These are phyloP conservation scores for Aphelocoma coerulescens DNA, from an alignment of 2,113 vertebrate genomes.

Conservation along the genomic window DNA sequence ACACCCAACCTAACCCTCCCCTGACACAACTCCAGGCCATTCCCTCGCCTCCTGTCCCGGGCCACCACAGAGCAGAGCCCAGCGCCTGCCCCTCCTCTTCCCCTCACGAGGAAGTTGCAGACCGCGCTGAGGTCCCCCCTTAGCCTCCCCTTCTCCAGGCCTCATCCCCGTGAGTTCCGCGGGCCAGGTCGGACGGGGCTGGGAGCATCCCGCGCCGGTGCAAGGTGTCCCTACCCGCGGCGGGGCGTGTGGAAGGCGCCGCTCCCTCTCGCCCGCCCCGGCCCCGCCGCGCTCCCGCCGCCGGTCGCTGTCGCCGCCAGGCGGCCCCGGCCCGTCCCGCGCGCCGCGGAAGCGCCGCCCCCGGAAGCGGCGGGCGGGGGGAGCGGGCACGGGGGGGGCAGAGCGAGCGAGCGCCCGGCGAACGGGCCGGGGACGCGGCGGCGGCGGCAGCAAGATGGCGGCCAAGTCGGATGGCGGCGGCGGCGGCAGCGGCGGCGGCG, in stretches of 20 bases:
- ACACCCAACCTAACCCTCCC: not conserved
- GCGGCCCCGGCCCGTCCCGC: no score
- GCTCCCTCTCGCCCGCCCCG: not conserved
- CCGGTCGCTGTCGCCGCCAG: no score
- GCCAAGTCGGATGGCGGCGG: no score
- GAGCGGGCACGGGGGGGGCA: no score
- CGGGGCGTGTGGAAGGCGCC: not conserved
- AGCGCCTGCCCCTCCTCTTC: not conserved
- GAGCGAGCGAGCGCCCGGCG: no score
- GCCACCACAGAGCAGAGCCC: not conserved
- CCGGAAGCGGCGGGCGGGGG: no score
- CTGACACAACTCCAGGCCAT: not conserved
- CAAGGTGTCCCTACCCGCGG: not conserved
- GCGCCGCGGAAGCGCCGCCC: no score
- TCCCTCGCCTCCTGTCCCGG: not conserved
- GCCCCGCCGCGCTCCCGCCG: not conserved
- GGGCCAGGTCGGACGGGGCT: not conserved
- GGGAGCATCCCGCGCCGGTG: no score
- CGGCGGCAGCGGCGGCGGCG: no score
- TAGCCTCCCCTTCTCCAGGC: not conserved
- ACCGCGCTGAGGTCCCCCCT: not conserved
- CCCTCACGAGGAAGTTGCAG: not conserved
- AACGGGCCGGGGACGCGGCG: no score
- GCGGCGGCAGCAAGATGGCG: no score
- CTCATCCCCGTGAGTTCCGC: not conserved